Evolutionary conservation across 2,888 invertebrate genomes (phyloP), one percentile per base, ranked within the genome.

Genomic region (Anodontia alba): DNA sequence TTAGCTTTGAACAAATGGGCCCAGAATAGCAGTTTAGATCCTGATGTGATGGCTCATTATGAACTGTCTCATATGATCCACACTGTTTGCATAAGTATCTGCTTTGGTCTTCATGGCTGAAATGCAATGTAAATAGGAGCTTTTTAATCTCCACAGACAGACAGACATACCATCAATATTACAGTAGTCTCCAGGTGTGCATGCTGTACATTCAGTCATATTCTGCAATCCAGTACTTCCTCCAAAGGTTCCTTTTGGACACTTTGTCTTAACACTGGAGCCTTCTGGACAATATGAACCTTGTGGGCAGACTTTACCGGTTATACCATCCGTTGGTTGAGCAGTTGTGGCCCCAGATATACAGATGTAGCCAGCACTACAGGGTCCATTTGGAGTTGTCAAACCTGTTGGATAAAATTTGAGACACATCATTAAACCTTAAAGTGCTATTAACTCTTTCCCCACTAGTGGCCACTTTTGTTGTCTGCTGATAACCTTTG

Each of bases 171-270:
- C 69, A 43, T 20, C 43, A 42, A 69, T 42, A 46, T 69, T 38
- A 23, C 69, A 69, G 43, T 43, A 69, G 29, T 75, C 85, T 38
- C 94, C 94, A 8, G 93, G 90, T 1, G 88, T 87, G 83, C 94
- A 94, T 1, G 83, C 80, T 73, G 87, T 77, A 75, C 94, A 94
- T 36, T 91, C 89, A 1, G 91, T 89, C 12, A 89, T 81, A 80
- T 92, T 93, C 69, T 92, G 90, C 51, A 93, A 87, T 0, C 92
- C 93, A 1, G 83, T 77, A 0, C 57, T 67, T 69, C 90, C 88
- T 72, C 93, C 93, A 87, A 91, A 94, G 0, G 93, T 93, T 67
- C 93, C 93, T n/a, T 80, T 84, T 8, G 93, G 93, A 86, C 94
- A 94, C 43, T 88, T 90, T 57, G 87, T 88, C 26, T 91, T 92